phyloP scores from a whole-genome alignment of 2,888 invertebrate species.

The Cephonodes hylas region DNA sequence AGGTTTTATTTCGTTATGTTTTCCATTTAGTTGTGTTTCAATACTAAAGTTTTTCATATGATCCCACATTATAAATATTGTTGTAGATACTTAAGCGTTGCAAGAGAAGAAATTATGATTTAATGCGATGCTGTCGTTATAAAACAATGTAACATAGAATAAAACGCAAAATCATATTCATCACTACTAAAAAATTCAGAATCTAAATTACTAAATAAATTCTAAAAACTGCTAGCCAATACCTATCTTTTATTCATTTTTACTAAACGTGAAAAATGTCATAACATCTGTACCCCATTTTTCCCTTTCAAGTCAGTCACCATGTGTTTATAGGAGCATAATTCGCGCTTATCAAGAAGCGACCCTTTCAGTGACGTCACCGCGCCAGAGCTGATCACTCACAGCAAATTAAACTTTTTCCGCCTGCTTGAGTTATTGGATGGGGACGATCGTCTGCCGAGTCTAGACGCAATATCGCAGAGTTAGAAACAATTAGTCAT shows the following conservation, averaged over 20 bases:
- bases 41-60: background rate
- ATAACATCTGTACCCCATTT: background rate
- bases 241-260: background rate
- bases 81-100: too few species aligned
- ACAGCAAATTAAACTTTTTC: slow-evolving; percentile 60
- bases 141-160: too few species aligned
- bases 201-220: too few species aligned
- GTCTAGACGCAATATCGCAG: slow-evolving; percentile 32
- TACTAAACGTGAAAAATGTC: background rate
- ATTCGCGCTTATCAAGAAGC: slow-evolving; percentile 1
- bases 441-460: slow-evolving; percentile 36
- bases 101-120: too few species aligned
- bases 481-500: slow-evolving; percentile 13
- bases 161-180: too few species aligned
- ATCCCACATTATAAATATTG: too few species aligned
- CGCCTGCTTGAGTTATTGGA: slow-evolving; percentile 42
- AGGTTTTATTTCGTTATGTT: background rate
- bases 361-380: background rate
- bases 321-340: slow-evolving; percentile 17
- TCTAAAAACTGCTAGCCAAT: too few species aligned
- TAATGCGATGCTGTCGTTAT: too few species aligned
- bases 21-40: background rate
- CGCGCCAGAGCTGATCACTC: slow-evolving; percentile 57
- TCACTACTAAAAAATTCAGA: too few species aligned
- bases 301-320: background rate